Conservation (phyloP, 2,797 vertebrate species). For the Tenualosa ilisha region DNA sequence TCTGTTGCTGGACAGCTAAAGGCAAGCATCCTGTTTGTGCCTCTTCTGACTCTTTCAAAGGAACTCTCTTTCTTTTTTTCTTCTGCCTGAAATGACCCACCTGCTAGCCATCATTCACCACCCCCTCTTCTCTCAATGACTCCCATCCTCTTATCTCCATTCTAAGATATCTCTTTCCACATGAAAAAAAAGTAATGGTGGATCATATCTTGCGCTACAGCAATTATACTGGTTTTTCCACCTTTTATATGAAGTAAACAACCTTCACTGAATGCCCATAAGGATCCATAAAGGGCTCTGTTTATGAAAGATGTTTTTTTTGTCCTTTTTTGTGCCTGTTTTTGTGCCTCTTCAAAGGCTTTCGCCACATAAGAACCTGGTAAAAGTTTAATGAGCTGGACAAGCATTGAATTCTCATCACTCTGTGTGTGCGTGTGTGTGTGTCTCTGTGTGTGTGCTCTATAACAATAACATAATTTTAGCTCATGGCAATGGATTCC, state of each 20-base stretch:
- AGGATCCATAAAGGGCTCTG: background rate
- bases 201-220: background rate
- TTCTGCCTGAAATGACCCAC: background rate
- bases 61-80: background rate
- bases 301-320: background rate
- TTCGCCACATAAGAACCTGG: background rate
- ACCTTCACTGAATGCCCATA: background rate
- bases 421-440: background rate
- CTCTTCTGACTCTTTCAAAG: background rate
- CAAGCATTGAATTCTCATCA: background rate
- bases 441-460: too few relatives aligned
- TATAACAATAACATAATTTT: background rate
- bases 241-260: background rate
- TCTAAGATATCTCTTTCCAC: background rate
- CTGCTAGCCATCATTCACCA: background rate
- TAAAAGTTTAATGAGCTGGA: slow-evolving; percentile 2
- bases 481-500: background rate
- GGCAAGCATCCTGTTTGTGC: background rate
- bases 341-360: slow-evolving; percentile 1
- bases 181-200: background rate
- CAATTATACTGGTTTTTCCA: background rate
- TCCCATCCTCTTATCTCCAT: background rate
- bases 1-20: background rate
- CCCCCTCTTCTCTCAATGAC: background rate
- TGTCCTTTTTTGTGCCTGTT: too few relatives aligned